phyloP scores from a whole-genome alignment of 1,140 invertebrate genomes.

The Atta cephalotes region DNA sequence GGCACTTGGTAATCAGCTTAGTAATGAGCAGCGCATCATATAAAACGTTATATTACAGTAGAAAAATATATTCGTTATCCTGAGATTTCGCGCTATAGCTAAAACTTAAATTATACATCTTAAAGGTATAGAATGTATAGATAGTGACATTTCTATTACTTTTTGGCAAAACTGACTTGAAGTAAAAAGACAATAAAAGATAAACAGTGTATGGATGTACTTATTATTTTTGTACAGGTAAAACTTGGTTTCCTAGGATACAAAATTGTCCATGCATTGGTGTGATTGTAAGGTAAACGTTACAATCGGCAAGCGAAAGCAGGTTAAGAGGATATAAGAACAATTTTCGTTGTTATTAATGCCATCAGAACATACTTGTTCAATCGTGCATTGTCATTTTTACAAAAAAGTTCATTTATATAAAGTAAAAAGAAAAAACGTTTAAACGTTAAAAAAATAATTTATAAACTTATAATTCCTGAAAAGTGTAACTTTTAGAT shows the following conservation, averaged over 20 bases:
- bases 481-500: slow-evolving; percentile 18
- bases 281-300: slow-evolving; percentile 30
- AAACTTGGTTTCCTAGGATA: background rate
- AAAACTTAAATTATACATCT: slow-evolving; percentile 34
- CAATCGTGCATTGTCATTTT: slow-evolving; percentile 13
- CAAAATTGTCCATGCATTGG: background rate
- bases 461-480: slow-evolving; percentile 13
- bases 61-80: slow-evolving; percentile 29
- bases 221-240: slow-evolving; percentile 31
- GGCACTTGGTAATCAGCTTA: slow-evolving; percentile 14
- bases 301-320: slow-evolving; percentile 26
- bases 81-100: slow-evolving; percentile 37
- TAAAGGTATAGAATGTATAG: slow-evolving; percentile 21
- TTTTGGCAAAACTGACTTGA: slow-evolving; percentile 40
- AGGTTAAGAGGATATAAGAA: slow-evolving; percentile 13
- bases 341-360: slow-evolving; percentile 17
- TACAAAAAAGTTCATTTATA: slow-evolving; percentile 28
- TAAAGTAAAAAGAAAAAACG: slow-evolving; percentile 15
- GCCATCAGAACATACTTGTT: slow-evolving; percentile 12
- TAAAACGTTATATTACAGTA: slow-evolving; percentile 35
- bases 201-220: slow-evolving; percentile 1
- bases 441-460: slow-evolving; percentile 5
- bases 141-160: slow-evolving; percentile 15
- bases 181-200: slow-evolving; percentile 26
- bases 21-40: slow-evolving; percentile 28